Conservation (phyloP, 2,797 vertebrate genomes). For the Alcedo quadribrachys region DNA sequence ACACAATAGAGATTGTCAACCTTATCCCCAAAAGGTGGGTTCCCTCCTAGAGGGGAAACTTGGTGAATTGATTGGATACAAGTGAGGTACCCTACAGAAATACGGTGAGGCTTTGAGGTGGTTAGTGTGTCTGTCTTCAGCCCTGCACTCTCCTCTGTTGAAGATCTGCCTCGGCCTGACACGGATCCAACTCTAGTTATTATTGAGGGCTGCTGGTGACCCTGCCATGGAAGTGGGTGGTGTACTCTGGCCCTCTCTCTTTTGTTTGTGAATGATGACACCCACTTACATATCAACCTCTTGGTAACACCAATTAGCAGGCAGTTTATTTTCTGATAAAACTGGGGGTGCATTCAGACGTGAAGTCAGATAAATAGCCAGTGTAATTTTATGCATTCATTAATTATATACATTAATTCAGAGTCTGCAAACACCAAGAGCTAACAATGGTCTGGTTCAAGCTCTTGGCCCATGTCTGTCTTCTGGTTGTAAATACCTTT, state of each 20-base stretch:
- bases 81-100: neutral
- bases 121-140: neutral
- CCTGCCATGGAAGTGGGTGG: neutral
- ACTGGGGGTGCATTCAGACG: neutral
- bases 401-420: neutral
- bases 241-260: neutral
- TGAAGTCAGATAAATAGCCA: neutral
- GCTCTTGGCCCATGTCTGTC: neutral
- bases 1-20: neutral
- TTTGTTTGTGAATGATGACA: neutral
- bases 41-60: neutral
- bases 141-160: neutral
- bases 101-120: neutral
- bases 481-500: neutral
- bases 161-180: neutral
- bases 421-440: neutral
- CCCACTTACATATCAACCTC: neutral
- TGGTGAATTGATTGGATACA: neutral
- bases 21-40: neutral
- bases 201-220: neutral
- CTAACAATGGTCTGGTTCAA: neutral
- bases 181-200: rapidly evolving
- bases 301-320: neutral
- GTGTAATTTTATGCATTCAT: neutral
- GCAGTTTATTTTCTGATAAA: neutral